Base-by-base conservation (phyloP, 1,140 invertebrate species). In the Druon quercuslanigerum region DNA sequence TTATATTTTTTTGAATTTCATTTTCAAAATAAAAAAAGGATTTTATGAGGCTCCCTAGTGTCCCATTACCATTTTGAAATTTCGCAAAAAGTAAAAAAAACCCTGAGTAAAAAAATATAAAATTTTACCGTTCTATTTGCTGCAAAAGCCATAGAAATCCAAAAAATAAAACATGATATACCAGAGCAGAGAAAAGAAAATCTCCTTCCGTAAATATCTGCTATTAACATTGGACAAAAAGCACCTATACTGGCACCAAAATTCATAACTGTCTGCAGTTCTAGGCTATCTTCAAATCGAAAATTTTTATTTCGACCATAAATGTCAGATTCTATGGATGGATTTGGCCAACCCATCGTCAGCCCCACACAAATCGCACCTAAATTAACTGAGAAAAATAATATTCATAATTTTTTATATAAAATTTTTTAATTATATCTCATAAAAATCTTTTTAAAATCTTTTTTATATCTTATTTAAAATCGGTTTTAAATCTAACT, bases 301-400 rank as follows among this genome's bases (percentile, higher is more conserved):
- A 40, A 66, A 8, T n/a, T 66, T 66, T 66, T 7, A 46, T 66
- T 40, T 46, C n/a, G 13, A n/a, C 13, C 25, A 40, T 40, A 14
- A 5, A 66, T 66, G 25, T 66, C 25, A n/a, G 25, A 7, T n/a
- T 66, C 14, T 6, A 79, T 71, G 11, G 77, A 78, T 16, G 76
- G 74, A 3, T 72, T 57, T 20, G 78, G 79, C 79, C 79, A 82
- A 16, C 78, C 81, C 17, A 83, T 17, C 6, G 80, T 81, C 66
- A 83, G 33, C 20, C 83, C 82, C 70, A 81, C 73, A 51, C 78
- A 83, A n/a, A 81, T 66, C 3, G 82, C 79, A 17, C 83, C 81
- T 1, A 86, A 54, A 52, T 79, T 83, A 14, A 85, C 83, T 84
- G 51, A 6, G 76, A 72, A 52, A 50, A 16, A 51, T 56, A 0